A percentile compares a stretch with the other conserved stretches of the same genome.
phyloP scores from a whole-genome alignment of 1,140 invertebrate genomes.

The Thereuonema tuberculata region DNA sequence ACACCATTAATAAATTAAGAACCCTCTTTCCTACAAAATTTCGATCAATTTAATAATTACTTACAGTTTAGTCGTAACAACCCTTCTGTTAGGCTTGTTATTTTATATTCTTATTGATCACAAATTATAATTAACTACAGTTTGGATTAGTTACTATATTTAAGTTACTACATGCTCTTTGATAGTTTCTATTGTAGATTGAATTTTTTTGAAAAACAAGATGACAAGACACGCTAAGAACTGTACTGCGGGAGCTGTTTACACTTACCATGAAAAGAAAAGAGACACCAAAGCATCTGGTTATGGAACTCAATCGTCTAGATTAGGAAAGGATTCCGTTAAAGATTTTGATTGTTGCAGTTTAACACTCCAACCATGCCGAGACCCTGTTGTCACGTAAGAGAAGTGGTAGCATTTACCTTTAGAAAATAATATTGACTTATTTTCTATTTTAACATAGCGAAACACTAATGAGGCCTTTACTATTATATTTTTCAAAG shows the following conservation, averaged over 20 bases:
- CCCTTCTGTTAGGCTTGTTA: too few species aligned
- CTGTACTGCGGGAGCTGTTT: slow-evolving; percentile 94
- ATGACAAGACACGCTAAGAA: slow-evolving; percentile 96
- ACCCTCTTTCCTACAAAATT: too few species aligned
- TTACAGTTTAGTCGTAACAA: too few species aligned
- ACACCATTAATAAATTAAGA: too few species aligned
- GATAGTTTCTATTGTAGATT: too few species aligned
- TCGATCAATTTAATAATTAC: too few species aligned
- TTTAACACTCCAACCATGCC: slow-evolving; percentile 87
- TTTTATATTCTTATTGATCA: too few species aligned
- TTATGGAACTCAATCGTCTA: slow-evolving; percentile 63
- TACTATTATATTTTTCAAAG: not conserved
- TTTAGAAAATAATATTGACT: not conserved
- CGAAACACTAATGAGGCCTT: not conserved
- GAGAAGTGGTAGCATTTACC: not conserved
- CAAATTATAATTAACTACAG: too few species aligned
- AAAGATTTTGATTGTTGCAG: slow-evolving; percentile 98
- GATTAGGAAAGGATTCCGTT: slow-evolving; percentile 91
- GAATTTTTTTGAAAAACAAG: too few species aligned
- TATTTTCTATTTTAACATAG: not conserved
- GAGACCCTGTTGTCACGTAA: slow-evolving; percentile 72
- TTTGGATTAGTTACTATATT: too few species aligned
- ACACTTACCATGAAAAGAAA: slow-evolving; percentile 96
- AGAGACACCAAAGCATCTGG: slow-evolving; percentile 89
- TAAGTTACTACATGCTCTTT: too few species aligned